Evolutionary conservation across 2,888 invertebrate species (phyloP).

Genomic region (Mamestra brassicae): DNA sequence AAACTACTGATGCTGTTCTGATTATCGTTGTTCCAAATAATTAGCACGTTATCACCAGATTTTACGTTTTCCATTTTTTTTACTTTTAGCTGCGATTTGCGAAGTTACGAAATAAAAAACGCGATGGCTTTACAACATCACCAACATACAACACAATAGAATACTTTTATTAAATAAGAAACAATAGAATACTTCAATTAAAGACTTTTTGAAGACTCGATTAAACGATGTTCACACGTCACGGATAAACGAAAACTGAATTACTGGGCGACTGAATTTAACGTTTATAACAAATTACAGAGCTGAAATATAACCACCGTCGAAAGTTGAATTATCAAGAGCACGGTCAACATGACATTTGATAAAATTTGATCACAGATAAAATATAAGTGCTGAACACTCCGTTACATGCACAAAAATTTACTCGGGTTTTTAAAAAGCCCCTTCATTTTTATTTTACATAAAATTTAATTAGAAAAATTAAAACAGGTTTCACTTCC

Average conservation of each 20-base stretch:
- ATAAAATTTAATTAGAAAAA: neutral
- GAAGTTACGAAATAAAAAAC: neutral
- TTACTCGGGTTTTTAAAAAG: neutral
- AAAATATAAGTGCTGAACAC: neutral
- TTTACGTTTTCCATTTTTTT: slow-evolving; percentile 80
- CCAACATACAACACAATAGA: slow-evolving; percentile 1
- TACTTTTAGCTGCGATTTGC: slow-evolving; percentile 5
- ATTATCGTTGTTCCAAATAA: slow-evolving; percentile 90
- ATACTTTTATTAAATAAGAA: neutral
- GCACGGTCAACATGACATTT: slow-evolving; percentile 24
- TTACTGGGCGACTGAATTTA: neutral
- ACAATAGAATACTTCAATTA: neutral
- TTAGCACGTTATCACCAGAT: slow-evolving; percentile 86
- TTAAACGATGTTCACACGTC: slow-evolving; percentile 19
- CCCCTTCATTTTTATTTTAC: neutral
- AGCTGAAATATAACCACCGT: slow-evolving; percentile 8
- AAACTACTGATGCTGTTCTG: slow-evolving; percentile 88
- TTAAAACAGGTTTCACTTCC: neutral
- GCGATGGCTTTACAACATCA: neutral
- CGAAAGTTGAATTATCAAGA: slow-evolving; percentile 6
- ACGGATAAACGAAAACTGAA: slow-evolving; percentile 24
- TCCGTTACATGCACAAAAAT: slow-evolving; percentile 28
- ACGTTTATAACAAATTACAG: slow-evolving; percentile 13
- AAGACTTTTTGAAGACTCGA: neutral
- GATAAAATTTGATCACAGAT: slow-evolving; percentile 16